A percentile compares a stretch with the other conserved stretches of the same genome.
Conservation (phyloP, 2,113 vertebrate genomes). For the Rhea pennata region DNA sequence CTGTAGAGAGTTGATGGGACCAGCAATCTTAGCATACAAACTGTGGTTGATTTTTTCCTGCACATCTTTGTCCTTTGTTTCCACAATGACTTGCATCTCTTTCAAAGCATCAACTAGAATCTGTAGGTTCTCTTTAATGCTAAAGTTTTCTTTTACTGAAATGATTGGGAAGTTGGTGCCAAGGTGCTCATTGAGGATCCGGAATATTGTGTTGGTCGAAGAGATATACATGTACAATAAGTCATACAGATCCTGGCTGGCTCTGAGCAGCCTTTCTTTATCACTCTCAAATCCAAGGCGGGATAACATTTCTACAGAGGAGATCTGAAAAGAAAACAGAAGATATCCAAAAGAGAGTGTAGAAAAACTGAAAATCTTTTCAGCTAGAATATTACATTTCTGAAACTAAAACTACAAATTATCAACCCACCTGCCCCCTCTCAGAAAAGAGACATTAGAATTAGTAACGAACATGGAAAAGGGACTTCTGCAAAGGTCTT, state of each 20-base stretch:
- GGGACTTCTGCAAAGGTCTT: not conserved
- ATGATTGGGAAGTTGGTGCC: constrained; percentile 24
- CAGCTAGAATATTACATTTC: not conserved
- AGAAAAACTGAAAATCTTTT: not conserved
- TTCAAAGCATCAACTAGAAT: constrained; percentile 55
- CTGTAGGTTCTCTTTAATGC: constrained; percentile 61
- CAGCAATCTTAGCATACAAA: not conserved
- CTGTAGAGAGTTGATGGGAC: not conserved
- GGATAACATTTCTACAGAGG: constrained; percentile 36
- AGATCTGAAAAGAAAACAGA: constrained; percentile 50
- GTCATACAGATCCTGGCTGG: constrained; percentile 50
- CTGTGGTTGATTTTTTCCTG: not conserved
- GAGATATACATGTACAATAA: constrained; percentile 27
- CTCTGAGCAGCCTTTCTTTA: constrained; percentile 31
- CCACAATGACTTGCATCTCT: constrained; percentile 36
- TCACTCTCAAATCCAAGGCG: not conserved
- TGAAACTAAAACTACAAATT: not conserved
- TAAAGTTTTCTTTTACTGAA: constrained; percentile 45
- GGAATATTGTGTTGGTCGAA: constrained; percentile 28
- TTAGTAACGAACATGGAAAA: not conserved
- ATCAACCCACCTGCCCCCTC: not conserved
- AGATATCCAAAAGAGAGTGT: constrained; percentile 5
- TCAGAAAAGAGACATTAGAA: not conserved
- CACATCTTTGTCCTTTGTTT: not conserved
- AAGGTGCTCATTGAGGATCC: constrained; percentile 24